A percentile compares a stretch with the other conserved stretches of the same genome.
Conservation (phyloP, 2,888 invertebrate genomes). For the Amiota communis region DNA sequence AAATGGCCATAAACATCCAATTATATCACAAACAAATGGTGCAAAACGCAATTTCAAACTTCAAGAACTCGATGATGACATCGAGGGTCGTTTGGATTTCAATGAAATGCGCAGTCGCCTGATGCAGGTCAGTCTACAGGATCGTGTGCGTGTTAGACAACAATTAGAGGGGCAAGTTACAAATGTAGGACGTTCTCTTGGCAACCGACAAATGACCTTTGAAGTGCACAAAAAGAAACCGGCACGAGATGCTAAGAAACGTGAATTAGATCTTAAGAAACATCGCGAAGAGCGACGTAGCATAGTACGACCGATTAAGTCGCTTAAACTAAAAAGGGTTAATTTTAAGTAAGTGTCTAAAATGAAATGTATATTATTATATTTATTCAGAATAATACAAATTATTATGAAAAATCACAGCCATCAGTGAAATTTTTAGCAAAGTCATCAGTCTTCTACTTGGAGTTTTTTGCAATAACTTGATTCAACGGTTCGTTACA, state of each 20-base stretch:
- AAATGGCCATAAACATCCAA: conserved; percentile 26
- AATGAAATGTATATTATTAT: conserved; percentile 23
- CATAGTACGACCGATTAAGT: conserved; percentile 76
- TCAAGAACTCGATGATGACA: conserved; percentile 78
- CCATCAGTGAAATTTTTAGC: no score
- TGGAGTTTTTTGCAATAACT: no score
- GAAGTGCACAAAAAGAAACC: conserved; percentile 77
- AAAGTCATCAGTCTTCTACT: no score
- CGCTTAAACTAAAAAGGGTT: conserved; percentile 72
- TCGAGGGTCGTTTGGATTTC: conserved; percentile 76
- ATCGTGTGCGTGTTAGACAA: conserved; percentile 79
- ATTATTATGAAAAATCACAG: no score
- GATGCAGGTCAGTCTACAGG: conserved; percentile 76
- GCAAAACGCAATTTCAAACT: conserved; percentile 74
- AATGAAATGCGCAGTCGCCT: conserved; percentile 50
- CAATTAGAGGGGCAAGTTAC: conserved; percentile 71
- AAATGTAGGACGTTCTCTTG: conserved; percentile 77
- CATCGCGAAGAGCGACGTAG: conserved; percentile 82
- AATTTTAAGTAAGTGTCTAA: conserved; percentile 68
- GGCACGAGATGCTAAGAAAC: conserved; percentile 75
- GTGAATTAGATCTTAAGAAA: conserved; percentile 78
- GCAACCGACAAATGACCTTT: conserved; percentile 88
- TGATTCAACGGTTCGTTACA: no score
- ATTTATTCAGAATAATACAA: no score
- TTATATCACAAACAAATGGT: conserved; percentile 30